These are phyloP conservation scores for Anthoscopus minutus DNA, from an alignment of 2,113 vertebrate species.

Conservation along the genomic window DNA sequence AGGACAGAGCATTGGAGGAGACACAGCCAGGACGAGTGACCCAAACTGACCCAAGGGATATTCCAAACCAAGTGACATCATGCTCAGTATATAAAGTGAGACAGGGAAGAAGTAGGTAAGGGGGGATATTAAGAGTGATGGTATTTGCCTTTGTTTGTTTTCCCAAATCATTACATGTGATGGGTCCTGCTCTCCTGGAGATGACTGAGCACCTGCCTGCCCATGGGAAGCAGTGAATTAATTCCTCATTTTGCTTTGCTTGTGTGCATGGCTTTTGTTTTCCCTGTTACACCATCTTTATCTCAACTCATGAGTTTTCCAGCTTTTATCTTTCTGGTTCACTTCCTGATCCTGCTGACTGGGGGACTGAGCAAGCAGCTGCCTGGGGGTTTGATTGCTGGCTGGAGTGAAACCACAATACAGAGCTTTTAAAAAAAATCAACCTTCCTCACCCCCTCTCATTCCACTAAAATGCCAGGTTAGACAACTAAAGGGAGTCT, in stretches of 20 bases:
- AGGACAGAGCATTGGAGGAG: too few species aligned
- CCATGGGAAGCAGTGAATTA: not conserved
- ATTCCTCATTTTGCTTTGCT: not conserved
- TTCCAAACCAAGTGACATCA: accelerated
- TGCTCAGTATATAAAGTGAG: accelerated
- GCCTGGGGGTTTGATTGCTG: not conserved
- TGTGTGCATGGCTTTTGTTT: not conserved
- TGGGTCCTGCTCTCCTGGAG: not conserved
- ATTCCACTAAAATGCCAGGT: not conserved
- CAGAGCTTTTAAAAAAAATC: not conserved
- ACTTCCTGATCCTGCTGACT: not conserved
- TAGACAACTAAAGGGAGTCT: not conserved
- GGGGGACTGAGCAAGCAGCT: not conserved
- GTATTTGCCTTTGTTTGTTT: not conserved
- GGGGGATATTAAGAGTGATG: not conserved
- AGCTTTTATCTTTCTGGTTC: not conserved
- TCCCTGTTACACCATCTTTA: not conserved
- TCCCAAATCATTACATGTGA: not conserved
- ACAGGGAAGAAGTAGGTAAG: not conserved
- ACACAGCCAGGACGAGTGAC: not conserved
- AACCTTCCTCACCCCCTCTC: not conserved
- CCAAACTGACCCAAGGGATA: not conserved
- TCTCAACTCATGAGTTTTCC: not conserved
- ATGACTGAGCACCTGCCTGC: not conserved
- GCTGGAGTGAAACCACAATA: not conserved